Base-by-base conservation (phyloP, 2,113 vertebrate species). In the Oryzias javanicus region DNA sequence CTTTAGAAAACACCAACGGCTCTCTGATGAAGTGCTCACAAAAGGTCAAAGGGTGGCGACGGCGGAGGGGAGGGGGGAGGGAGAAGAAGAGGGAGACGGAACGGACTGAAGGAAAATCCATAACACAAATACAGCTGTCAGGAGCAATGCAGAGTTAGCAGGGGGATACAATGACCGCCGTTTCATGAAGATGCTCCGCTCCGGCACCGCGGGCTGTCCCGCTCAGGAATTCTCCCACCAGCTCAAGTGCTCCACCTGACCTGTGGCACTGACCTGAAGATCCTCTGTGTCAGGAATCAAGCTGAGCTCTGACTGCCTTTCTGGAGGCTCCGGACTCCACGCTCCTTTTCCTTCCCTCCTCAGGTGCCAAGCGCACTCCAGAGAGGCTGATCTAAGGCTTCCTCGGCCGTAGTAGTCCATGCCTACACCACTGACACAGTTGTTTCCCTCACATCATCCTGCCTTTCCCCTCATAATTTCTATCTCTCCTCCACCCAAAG, bases 111-210 rank as follows among this genome's bases (percentile, higher is more conserved):
- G 89, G 90, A 91, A 91, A 92, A 93, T 92, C 91, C 86, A 93
- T 92, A 92, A 89, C 91, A 89, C 87, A 91, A 91, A 91, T 89
- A 91, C 89, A 92, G 90, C 91, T 91, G 91, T 91, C 91, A 91
- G 81, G 59, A 70, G 67, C 74, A 66, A 78, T 67, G 86, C 89
- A 54, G 83, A 88, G 78, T 89, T 90, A 90, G 87, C 82, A 67
- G 78, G 81, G 80, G 81, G 89, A 85, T 67, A 53, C 63, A 65
- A 77, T 68, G 72, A 83, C 67, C 67, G 35, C 72, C 53, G 83
- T 71, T 79, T 76, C 62, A 46, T 44, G 70, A 74, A 80, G 80
- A 85, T 69, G 80, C 74, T 80, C 65, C 42, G 42, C 52, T 51
- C 40, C 40, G 59, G 67, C 76, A 76, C 81, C 66, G 72, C 75